Evolutionary conservation across 2,888 invertebrate genomes (phyloP).

Genomic region (Morpho helenor): DNA sequence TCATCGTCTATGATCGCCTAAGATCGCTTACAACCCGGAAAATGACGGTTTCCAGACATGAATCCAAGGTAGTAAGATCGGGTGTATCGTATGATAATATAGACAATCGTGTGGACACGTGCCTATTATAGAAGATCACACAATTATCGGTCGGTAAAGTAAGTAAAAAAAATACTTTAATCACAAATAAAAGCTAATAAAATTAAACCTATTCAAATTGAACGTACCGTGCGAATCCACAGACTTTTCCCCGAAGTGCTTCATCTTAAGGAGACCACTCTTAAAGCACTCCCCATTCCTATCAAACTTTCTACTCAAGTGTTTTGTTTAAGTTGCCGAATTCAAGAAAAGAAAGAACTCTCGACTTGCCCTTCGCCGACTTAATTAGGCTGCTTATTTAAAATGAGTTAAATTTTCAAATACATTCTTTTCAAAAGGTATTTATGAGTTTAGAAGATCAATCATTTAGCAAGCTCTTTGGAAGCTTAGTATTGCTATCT

Average conservation of each 20-base stretch:
- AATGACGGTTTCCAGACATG: too few species aligned
- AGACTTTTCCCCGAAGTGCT: slow-evolving; percentile 15
- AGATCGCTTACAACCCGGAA: too few species aligned
- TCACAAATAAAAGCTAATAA: background rate
- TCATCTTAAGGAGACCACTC: slow-evolving; percentile 22
- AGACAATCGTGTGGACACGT: too few species aligned
- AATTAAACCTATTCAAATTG: slow-evolving; percentile 13
- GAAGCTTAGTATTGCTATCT: too few species aligned
- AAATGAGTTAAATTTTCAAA: slow-evolving; percentile 4
- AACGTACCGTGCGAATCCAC: slow-evolving; percentile 6
- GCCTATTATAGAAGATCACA: too few species aligned
- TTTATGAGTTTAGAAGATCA: too few species aligned
- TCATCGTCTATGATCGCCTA: too few species aligned
- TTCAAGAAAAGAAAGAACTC: slow-evolving; percentile 12
- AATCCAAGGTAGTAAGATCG: too few species aligned
- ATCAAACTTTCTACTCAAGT: slow-evolving; percentile 21
- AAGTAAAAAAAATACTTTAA: too few species aligned
- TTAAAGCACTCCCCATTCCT: slow-evolving; percentile 18
- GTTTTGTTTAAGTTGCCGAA: slow-evolving; percentile 20
- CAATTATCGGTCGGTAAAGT: too few species aligned
- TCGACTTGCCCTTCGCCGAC: background rate
- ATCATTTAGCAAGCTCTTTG: too few species aligned
- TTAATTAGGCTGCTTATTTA: slow-evolving; percentile 11
- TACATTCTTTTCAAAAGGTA: background rate
- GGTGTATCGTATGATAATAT: too few species aligned